These are phyloP conservation scores for Phortica variegata DNA, from an alignment of 1,140 invertebrate species.

Conservation along the genomic window DNA sequence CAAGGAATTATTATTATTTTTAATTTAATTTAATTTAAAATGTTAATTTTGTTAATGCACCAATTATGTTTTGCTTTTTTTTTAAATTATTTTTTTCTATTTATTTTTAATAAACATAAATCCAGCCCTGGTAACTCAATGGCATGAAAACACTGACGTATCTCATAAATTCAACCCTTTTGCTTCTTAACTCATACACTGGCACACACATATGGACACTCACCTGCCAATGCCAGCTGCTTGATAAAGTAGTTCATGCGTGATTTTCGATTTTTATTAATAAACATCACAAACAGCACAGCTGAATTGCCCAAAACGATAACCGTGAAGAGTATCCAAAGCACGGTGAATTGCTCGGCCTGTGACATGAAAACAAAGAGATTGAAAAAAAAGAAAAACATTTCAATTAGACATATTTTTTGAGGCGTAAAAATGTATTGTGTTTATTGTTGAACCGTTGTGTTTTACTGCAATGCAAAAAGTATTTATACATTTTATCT, in stretches of 20 bases:
- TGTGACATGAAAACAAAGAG: conserved; percentile 60
- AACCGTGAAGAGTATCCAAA: conserved; percentile 83
- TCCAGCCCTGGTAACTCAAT: too few species aligned
- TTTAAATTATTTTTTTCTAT: too few species aligned
- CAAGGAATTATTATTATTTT: too few species aligned
- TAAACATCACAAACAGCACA: conserved; percentile 78
- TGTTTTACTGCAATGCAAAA: conserved; percentile 26
- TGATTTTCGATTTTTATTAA: conserved; percentile 85
- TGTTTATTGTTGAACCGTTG: conserved; percentile 17
- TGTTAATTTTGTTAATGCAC: too few species aligned
- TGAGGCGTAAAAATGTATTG: neutral
- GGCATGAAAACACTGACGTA: too few species aligned
- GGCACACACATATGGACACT: conserved; percentile 30
- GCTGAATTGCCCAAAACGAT: conserved; percentile 88
- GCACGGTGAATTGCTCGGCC: conserved; percentile 84
- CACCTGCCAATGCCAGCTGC: conserved; percentile 89
- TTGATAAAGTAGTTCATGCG: conserved; percentile 97
- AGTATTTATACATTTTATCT: neutral
- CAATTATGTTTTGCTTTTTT: too few species aligned
- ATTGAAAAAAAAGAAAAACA: neutral
- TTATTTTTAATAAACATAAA: too few species aligned
- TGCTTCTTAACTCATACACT: too few species aligned
- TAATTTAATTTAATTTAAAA: too few species aligned
- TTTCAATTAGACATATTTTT: too few species aligned
- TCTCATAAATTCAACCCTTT: too few species aligned